Evolutionary conservation across 1,140 invertebrate genomes (phyloP).

Genomic region (Plectrocnemia conspersa): DNA sequence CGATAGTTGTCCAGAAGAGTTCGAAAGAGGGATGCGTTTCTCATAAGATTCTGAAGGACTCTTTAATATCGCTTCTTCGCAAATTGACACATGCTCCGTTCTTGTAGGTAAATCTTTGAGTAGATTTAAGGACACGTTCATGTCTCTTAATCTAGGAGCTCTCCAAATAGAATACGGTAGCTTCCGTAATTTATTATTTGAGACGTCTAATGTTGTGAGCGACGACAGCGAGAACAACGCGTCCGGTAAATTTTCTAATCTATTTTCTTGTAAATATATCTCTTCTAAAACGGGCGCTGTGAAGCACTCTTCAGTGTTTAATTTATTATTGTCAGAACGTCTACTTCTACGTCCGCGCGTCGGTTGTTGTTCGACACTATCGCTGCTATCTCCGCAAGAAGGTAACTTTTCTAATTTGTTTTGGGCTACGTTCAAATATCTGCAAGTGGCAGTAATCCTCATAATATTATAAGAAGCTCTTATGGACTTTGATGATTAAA

Average conservation of each 20-base stretch:
- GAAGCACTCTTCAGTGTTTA: conserved; percentile 44
- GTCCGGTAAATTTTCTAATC: conserved; percentile 72
- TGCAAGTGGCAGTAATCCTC: conserved; percentile 42
- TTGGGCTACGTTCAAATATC: conserved; percentile 79
- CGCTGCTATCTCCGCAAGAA: conserved; percentile 44
- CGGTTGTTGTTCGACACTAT: conserved; percentile 39
- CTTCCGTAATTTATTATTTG: conserved; percentile 87
- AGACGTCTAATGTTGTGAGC: conserved; percentile 80
- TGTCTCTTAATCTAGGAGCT: conserved; percentile 80
- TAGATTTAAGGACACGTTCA: conserved; percentile 91
- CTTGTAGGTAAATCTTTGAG: conserved; percentile 69
- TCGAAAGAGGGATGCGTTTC: conserved; percentile 18
- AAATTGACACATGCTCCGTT: conserved; percentile 32
- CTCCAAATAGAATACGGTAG: conserved; percentile 86
- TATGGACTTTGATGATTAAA: not conserved
- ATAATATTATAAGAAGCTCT: not conserved
- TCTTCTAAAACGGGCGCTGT: conserved; percentile 79
- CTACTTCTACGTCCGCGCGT: conserved; percentile 40
- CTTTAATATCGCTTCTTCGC: conserved; percentile 28
- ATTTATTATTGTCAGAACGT: conserved; percentile 21
- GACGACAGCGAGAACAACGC: conserved; percentile 77
- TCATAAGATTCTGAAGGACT: conserved; percentile 25
- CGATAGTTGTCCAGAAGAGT: conserved; percentile 31
- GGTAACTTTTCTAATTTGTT: conserved; percentile 79
- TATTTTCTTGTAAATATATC: conserved; percentile 83